Evolutionary conservation across 1,140 invertebrate genomes (phyloP).

Genomic region (Nebria ingens): DNA sequence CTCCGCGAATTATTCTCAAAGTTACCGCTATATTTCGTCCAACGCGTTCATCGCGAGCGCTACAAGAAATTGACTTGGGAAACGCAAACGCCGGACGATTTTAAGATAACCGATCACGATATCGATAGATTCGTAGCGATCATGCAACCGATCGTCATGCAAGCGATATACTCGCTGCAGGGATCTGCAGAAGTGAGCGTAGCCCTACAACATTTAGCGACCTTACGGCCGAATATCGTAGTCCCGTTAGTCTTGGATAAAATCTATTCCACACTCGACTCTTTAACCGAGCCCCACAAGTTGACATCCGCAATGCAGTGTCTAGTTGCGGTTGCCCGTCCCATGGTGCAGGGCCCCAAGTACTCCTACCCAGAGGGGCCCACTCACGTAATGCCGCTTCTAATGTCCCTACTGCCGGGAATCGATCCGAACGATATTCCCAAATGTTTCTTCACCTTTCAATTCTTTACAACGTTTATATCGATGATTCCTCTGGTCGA

Average conservation of each 20-base stretch:
- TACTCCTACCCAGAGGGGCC: slow-evolving; percentile 64
- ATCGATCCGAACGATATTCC: slow-evolving; percentile 84
- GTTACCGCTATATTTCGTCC: slow-evolving; percentile 46
- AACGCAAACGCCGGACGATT: slow-evolving; percentile 50
- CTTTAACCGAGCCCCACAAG: slow-evolving; percentile 78
- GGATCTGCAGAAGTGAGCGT: slow-evolving; percentile 52
- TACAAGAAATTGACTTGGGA: slow-evolving; percentile 55
- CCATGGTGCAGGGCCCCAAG: slow-evolving; percentile 52
- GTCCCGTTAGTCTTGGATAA: slow-evolving; percentile 74
- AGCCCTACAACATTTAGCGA: slow-evolving; percentile 64
- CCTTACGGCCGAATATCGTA: slow-evolving; percentile 69
- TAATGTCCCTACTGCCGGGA: slow-evolving; percentile 71
- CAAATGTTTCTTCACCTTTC: slow-evolving; percentile 71
- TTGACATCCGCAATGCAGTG: slow-evolving; percentile 70
- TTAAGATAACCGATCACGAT: slow-evolving; percentile 68
- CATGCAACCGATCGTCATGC: slow-evolving; percentile 31
- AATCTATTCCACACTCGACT: slow-evolving; percentile 68
- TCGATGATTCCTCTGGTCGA: slow-evolving; percentile 73
- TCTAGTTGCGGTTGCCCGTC: slow-evolving; percentile 57
- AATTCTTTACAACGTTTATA: slow-evolving; percentile 66
- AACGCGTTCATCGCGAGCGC: slow-evolving; percentile 53
- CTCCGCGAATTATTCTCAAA: slow-evolving; percentile 52
- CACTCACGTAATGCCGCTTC: slow-evolving; percentile 67
- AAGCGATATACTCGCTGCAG: slow-evolving; percentile 67
- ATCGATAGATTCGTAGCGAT: slow-evolving; percentile 72